Percentiles rank a stretch among this genome's conserved stretches.
These are phyloP conservation scores for Hylaeus volcanicus DNA, from an alignment of 1,140 invertebrate species.

Conservation along the genomic window DNA sequence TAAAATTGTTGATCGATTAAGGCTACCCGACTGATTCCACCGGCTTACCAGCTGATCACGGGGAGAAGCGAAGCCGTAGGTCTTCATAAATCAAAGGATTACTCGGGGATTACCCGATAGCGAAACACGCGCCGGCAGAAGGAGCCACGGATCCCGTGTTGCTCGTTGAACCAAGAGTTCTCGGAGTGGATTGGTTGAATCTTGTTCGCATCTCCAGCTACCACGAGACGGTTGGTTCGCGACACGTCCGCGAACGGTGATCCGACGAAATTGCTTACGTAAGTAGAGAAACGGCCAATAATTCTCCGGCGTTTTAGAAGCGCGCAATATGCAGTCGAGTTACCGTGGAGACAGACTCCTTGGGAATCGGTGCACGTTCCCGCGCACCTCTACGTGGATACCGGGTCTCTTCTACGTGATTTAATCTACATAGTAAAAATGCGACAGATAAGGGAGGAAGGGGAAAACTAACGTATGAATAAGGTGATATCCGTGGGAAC, in stretches of 20 bases:
- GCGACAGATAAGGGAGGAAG: neutral
- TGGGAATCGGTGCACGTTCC: slow-evolving; percentile 35
- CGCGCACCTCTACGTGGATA: slow-evolving; percentile 28
- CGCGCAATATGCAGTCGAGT: neutral
- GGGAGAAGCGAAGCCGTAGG: neutral
- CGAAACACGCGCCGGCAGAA: slow-evolving; percentile 6
- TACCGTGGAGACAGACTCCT: neutral
- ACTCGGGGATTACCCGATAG: slow-evolving; percentile 25
- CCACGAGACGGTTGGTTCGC: too few species aligned
- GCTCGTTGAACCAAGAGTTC: neutral
- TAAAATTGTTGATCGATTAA: slow-evolving; percentile 41
- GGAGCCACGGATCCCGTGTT: slow-evolving; percentile 9
- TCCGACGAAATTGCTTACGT: slow-evolving; percentile 14
- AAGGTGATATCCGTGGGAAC: neutral
- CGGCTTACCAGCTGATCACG: slow-evolving; percentile 30
- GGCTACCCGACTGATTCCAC: slow-evolving; percentile 25
- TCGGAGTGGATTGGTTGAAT: neutral
- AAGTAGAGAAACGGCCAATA: slow-evolving; percentile 33
- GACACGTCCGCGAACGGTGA: slow-evolving; percentile 2
- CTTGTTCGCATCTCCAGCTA: neutral
- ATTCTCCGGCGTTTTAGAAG: slow-evolving; percentile 4
- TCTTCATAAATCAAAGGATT: slow-evolving; percentile 49
- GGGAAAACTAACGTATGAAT: neutral
- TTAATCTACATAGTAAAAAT: slow-evolving; percentile 40
- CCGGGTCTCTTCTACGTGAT: slow-evolving; percentile 30